phyloP scores from a whole-genome alignment of 2,888 invertebrate genomes.

The Philaethria dido region DNA sequence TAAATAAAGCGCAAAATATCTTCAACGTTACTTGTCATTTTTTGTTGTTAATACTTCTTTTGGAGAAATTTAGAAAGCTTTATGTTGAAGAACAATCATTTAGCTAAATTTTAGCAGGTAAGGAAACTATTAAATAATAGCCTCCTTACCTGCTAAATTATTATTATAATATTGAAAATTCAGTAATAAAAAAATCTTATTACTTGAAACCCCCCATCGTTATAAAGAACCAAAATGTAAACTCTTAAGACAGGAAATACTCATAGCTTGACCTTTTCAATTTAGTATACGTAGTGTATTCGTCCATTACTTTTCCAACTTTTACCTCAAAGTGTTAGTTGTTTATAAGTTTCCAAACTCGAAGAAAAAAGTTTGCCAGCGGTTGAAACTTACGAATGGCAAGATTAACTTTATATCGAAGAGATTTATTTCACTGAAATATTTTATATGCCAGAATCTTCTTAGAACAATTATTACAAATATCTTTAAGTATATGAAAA shows the following conservation, averaged over 20 bases:
- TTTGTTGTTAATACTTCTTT: no score
- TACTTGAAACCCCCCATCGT: no score
- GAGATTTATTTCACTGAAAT: constrained; percentile 9
- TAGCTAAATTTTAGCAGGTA: no score
- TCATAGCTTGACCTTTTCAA: constrained; percentile 7
- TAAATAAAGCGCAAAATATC: no score
- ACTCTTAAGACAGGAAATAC: background rate
- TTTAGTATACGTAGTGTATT: background rate
- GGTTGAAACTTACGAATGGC: constrained; percentile 26
- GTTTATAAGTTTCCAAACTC: constrained; percentile 30
- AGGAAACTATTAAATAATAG: no score
- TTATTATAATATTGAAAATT: no score
- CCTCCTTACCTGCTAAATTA: no score
- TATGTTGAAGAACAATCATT: no score
- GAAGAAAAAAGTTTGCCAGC: constrained; percentile 26
- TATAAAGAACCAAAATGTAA: no score
- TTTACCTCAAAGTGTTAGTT: constrained; percentile 22
- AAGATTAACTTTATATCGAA: constrained; percentile 18
- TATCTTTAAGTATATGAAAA: background rate
- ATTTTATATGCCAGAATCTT: background rate
- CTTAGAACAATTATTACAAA: background rate
- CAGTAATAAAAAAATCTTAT: no score
- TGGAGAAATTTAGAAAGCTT: no score
- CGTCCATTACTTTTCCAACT: constrained; percentile 9
- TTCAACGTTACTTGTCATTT: no score